phyloP scores from a whole-genome alignment of 2,888 invertebrate species.

The Phyto melanocephala region DNA sequence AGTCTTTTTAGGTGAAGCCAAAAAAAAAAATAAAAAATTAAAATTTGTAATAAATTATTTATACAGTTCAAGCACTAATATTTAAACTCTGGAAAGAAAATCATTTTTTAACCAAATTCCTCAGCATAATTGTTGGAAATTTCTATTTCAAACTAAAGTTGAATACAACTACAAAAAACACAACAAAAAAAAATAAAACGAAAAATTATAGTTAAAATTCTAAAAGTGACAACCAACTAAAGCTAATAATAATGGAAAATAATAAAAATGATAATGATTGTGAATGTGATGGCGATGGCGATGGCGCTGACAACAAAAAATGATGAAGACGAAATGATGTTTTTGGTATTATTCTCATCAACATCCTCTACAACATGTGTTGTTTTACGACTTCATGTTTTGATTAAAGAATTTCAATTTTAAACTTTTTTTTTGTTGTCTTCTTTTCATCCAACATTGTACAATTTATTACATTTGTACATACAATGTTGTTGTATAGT shows the following conservation, averaged over 20 bases:
- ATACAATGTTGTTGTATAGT: constrained; percentile 7
- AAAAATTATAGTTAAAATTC: background rate
- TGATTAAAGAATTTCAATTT: constrained; percentile 52
- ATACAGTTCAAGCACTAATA: background rate
- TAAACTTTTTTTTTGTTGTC: background rate
- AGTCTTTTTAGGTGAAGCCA: constrained; percentile 2
- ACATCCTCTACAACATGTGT: constrained; percentile 44
- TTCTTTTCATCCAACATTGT: background rate
- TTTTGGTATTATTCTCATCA: background rate
- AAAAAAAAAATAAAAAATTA: no score
- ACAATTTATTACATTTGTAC: background rate
- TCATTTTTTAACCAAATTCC: constrained; percentile 16
- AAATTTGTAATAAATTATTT: no score
- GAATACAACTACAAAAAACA: background rate
- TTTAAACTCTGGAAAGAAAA: background rate
- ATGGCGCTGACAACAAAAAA: no score
- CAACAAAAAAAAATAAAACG: background rate
- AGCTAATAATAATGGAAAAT: constrained; percentile 5
- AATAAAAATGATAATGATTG: background rate
- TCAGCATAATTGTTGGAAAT: background rate
- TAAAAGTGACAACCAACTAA: background rate
- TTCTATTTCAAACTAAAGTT: background rate
- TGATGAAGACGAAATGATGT: background rate
- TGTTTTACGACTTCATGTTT: constrained; percentile 40
- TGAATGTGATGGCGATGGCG: background rate